Evolutionary conservation across 2,888 invertebrate genomes (phyloP).

Genomic region (Ryuthela nishihirai): DNA sequence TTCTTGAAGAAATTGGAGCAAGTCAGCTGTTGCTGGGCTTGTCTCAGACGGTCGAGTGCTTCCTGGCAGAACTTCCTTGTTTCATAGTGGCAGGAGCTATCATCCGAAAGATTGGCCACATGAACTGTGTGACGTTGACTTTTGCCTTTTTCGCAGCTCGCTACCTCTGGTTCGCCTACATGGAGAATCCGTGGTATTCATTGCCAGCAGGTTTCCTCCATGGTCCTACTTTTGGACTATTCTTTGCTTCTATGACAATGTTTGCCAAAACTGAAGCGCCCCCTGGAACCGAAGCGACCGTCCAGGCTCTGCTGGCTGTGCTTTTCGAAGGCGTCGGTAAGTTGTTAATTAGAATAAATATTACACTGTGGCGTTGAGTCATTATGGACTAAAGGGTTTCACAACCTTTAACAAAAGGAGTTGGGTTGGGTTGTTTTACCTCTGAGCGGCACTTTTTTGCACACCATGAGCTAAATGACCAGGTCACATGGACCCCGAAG

Average conservation of each 20-base stretch:
- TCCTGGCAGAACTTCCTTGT: conserved; percentile 40
- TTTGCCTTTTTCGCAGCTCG: conserved; percentile 73
- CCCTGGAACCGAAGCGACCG: conserved; percentile 59
- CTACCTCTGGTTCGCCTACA: conserved; percentile 68
- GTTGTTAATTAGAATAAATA: too few species aligned
- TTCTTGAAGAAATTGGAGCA: conserved; percentile 34
- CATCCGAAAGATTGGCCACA: conserved; percentile 72
- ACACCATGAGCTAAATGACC: too few species aligned
- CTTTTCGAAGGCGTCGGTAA: conserved; percentile 79
- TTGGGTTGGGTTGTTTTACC: too few species aligned
- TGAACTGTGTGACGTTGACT: conserved; percentile 77
- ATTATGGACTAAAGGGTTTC: too few species aligned
- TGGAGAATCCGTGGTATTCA: conserved; percentile 68
- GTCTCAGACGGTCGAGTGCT: conserved; percentile 25
- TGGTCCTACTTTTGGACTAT: conserved; percentile 82
- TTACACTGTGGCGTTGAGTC: too few species aligned
- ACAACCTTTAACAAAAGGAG: too few species aligned
- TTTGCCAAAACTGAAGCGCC: conserved; percentile 29
- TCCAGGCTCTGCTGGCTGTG: conserved; percentile 81
- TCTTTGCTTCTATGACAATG: conserved; percentile 57
- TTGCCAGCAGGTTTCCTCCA: conserved; percentile 80
- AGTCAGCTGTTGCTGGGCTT: conserved; percentile 36
- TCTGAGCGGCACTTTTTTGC: too few species aligned
- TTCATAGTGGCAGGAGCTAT: conserved; percentile 60
- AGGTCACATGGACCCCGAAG: too few species aligned